Percentiles rank a stretch among this genome's conserved stretches.
phyloP scores from a whole-genome alignment of 92 coral and sea anemone species.

The Plumapathes pennacea region DNA sequence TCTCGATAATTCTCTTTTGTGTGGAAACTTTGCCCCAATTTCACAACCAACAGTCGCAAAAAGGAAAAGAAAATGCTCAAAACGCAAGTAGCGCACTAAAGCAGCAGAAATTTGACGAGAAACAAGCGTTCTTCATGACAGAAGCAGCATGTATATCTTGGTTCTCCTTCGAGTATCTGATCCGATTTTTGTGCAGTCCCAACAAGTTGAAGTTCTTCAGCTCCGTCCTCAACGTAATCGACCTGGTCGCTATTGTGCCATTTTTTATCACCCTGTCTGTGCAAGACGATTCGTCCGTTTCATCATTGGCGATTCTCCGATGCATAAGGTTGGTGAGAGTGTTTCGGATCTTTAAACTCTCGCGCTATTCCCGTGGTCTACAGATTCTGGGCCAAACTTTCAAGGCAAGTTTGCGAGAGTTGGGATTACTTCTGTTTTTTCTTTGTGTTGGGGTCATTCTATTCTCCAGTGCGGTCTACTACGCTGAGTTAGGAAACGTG shows the following conservation, averaged over 20 bases:
- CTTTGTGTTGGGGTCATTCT: slow-evolving; percentile 92
- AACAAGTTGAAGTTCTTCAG: slow-evolving; percentile 88
- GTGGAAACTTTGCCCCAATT: slow-evolving; percentile 95
- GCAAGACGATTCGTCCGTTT: slow-evolving; percentile 74
- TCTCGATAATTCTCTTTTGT: slow-evolving; percentile 91
- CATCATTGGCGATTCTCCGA: slow-evolving; percentile 88
- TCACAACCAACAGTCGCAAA: slow-evolving; percentile 34
- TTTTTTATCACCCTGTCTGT: slow-evolving; percentile 82
- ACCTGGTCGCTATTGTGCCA: slow-evolving; percentile 85
- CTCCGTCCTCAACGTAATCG: slow-evolving; percentile 87
- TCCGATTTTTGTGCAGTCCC: slow-evolving; percentile 79
- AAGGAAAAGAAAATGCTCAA: background rate
- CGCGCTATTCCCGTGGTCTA: slow-evolving; percentile 95
- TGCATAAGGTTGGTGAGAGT: slow-evolving; percentile 91
- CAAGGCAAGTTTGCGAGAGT: slow-evolving; percentile 91
- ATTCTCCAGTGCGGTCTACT: slow-evolving; percentile 95
- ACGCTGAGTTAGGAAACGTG: slow-evolving; percentile 73
- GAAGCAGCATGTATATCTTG: slow-evolving; percentile 91
- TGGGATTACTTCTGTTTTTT: slow-evolving; percentile 87
- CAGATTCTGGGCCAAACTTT: slow-evolving; percentile 97
- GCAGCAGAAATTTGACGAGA: slow-evolving; percentile 18
- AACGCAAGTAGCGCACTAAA: slow-evolving; percentile 16
- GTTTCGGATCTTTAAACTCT: slow-evolving; percentile 91
- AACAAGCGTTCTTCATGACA: slow-evolving; percentile 61
- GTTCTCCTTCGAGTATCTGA: slow-evolving; percentile 84